A percentile compares a stretch with the other conserved stretches of the same genome.
phyloP scores from a whole-genome alignment of 2,113 vertebrate genomes.

The Megaleporinus macrocephalus region DNA sequence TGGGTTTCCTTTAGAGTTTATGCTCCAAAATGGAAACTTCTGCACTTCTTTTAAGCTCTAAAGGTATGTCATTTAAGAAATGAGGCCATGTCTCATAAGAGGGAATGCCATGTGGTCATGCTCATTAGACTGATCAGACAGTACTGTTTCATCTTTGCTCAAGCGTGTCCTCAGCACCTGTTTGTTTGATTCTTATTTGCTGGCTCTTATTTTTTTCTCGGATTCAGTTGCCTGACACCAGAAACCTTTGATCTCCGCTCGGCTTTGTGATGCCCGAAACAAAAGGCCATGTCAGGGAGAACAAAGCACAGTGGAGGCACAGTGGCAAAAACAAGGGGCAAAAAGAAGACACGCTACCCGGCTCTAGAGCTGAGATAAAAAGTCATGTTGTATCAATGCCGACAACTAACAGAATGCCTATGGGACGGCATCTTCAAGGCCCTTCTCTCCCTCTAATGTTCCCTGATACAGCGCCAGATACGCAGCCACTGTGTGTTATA shows the following conservation, averaged over 20 bases:
- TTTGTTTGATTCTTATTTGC: constrained; percentile 52
- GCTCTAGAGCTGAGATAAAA: constrained; percentile 8
- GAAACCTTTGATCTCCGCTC: constrained; percentile 48
- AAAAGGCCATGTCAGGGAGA: constrained; percentile 45
- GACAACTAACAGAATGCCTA: constrained; percentile 25
- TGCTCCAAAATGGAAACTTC: neutral
- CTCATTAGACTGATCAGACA: constrained; percentile 47
- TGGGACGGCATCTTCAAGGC: constrained; percentile 22
- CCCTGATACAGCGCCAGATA: neutral
- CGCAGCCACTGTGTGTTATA: neutral
- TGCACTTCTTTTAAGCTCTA: neutral
- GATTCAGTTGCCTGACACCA: constrained; percentile 25
- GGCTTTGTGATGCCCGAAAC: constrained; percentile 43
- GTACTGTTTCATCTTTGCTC: constrained; percentile 34
- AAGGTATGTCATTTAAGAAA: neutral
- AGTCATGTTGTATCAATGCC: constrained; percentile 31
- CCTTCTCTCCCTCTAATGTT: constrained; percentile 8
- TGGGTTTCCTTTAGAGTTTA: neutral
- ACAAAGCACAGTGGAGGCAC: constrained; percentile 28
- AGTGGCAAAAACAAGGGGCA: neutral
- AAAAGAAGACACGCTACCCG: constrained; percentile 14
- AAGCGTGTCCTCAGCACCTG: constrained; percentile 39
- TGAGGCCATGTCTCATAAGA: constrained; percentile 1
- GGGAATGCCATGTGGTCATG: constrained; percentile 4
- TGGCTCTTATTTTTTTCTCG: constrained; percentile 9